Percentiles rank a stretch among this genome's conserved stretches.
Conservation (phyloP, 2,113 vertebrate species). For the Charadrius vociferus region DNA sequence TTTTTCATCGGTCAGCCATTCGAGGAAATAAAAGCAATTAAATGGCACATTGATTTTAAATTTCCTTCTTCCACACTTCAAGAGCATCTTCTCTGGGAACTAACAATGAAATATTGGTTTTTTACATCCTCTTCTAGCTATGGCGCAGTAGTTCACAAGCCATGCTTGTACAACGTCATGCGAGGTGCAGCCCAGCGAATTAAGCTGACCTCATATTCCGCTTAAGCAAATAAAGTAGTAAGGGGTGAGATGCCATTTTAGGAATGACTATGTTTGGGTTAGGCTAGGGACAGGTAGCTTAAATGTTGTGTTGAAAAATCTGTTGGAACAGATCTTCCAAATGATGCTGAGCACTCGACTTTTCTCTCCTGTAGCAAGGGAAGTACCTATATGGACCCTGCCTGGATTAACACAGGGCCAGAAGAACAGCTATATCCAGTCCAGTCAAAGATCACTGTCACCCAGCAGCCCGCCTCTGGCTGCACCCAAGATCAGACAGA, state of each 20-base stretch:
- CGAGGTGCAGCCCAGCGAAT: background rate
- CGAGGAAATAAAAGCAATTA: slow-evolving; percentile 47
- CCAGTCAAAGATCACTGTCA: background rate
- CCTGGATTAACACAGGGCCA: background rate
- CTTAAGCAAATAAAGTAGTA: background rate
- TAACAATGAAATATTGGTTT: background rate
- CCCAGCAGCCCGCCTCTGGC: background rate
- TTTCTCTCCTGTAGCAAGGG: background rate
- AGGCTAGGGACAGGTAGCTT: background rate
- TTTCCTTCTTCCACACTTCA: background rate
- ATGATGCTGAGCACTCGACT: background rate
- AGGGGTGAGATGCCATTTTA: background rate
- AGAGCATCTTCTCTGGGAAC: background rate
- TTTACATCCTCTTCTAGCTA: background rate
- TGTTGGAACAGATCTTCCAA: background rate
- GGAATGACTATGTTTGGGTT: background rate
- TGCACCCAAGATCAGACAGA: background rate
- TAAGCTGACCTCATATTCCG: background rate
- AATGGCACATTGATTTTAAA: slow-evolving; percentile 45
- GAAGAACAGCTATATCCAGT: background rate
- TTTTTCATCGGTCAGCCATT: slow-evolving; percentile 35
- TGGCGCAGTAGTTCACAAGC: background rate
- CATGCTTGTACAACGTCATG: background rate
- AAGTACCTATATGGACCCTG: background rate
- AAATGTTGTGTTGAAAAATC: background rate